These are phyloP conservation scores for Palythoa grandiflora DNA, from an alignment of 92 coral and sea anemone species.

Conservation along the genomic window DNA sequence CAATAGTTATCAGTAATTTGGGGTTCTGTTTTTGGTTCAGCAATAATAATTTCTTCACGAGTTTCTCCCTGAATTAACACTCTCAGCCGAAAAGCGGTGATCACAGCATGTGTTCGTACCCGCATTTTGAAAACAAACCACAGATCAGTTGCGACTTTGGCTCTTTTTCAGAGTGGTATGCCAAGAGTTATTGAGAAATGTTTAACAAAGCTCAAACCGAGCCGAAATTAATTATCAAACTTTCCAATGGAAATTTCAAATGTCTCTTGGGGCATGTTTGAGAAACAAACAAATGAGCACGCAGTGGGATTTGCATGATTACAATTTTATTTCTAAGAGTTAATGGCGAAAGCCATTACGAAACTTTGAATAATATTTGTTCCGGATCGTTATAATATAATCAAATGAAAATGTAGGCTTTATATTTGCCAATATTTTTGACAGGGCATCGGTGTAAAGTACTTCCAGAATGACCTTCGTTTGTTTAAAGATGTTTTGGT, in stretches of 20 bases:
- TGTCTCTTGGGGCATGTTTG: not conserved
- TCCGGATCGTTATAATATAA: not conserved
- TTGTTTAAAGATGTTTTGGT: not conserved
- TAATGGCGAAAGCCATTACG: not conserved
- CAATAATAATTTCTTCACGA: not conserved
- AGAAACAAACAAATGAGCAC: not conserved
- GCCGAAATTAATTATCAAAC: not conserved
- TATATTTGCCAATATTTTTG: slow-evolving; percentile 1
- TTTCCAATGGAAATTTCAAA: not conserved
- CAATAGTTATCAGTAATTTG: not conserved
- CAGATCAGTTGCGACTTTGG: not conserved
- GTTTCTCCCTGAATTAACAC: not conserved
- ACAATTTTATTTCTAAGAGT: not conserved
- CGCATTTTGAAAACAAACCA: not conserved
- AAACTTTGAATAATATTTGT: not conserved
- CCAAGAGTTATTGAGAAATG: not conserved
- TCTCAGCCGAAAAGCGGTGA: not conserved
- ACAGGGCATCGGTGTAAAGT: not conserved
- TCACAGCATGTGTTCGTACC: not conserved
- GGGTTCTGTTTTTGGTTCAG: slow-evolving; percentile 1
- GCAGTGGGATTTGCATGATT: not conserved
- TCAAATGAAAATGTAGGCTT: not conserved
- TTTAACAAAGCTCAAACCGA: not conserved
- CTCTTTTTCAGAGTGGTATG: not conserved
- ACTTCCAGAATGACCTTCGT: not conserved